phyloP scores from a whole-genome alignment of 2,888 invertebrate species.

The Netelia inedita region DNA sequence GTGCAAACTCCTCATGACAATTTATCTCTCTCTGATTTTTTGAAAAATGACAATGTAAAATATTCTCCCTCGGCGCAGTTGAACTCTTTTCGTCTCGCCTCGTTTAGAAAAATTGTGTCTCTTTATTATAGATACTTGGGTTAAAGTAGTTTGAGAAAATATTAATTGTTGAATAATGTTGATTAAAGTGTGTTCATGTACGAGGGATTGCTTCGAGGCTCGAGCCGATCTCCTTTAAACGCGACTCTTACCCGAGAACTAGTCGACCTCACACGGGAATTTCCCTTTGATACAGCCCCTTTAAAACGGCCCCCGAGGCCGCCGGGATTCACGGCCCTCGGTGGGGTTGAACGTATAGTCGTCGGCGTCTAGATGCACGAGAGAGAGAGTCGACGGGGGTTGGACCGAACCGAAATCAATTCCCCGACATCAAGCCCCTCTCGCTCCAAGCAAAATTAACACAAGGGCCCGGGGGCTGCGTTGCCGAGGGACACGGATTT shows the following conservation, averaged over 20 bases:
- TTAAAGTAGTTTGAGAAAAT: slow-evolving; percentile 15
- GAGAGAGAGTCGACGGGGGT: slow-evolving; percentile 56
- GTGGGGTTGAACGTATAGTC: slow-evolving; percentile 53
- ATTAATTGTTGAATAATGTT: background rate
- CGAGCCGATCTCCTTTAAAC: slow-evolving; percentile 58
- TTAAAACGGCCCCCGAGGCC: slow-evolving; percentile 69
- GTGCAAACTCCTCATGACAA: background rate
- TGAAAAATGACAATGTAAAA: slow-evolving; percentile 5
- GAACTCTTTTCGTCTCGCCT: too few relatives aligned
- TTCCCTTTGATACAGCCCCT: slow-evolving; percentile 63
- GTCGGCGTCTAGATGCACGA: slow-evolving; percentile 65
- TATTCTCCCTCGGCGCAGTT: background rate
- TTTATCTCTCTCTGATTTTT: background rate
- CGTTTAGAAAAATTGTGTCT: too few relatives aligned
- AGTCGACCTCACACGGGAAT: slow-evolving; percentile 18
- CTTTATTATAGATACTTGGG: background rate
- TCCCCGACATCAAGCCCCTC: slow-evolving; percentile 53
- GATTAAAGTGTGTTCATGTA: background rate
- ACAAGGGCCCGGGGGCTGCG: slow-evolving; percentile 33
- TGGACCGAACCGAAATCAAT: slow-evolving; percentile 72
- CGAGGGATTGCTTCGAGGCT: background rate
- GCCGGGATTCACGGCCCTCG: slow-evolving; percentile 68
- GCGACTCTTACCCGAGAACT: background rate
- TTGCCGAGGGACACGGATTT: slow-evolving; percentile 28
- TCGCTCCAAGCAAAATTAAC: slow-evolving; percentile 60